Evolutionary conservation across 1,140 invertebrate genomes (phyloP), one percentile per base, ranked within the genome.

Genomic region (Heliconius himera): DNA sequence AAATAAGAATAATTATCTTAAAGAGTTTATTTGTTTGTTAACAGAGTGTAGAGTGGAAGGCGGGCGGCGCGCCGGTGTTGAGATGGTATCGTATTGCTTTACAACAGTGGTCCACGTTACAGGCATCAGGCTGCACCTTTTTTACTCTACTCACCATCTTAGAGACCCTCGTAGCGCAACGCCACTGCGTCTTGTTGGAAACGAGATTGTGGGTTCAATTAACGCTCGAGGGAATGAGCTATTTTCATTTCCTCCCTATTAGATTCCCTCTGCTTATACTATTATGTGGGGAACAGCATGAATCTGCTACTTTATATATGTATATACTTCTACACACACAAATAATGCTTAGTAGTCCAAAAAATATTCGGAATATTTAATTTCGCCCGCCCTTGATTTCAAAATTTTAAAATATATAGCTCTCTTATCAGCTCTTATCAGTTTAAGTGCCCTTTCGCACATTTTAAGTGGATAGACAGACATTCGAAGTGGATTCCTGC

Each of bases 401-500:
- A 26, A 66, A 66, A 66, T 16, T 16, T 29, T 26, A 1, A 66
- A 66, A 66, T 66, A 66, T 26, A 26, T 26, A 5, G 9, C 22
- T 66, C 60, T 66, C 60, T 66, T 66, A 29, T 66, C 60, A 29
- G 3, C 26, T 16, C 60, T 66, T 66, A 66, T 66, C 60, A 66
- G 60, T 66, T 66, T 66, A 66, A 66, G 60, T 66, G 60, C 22
- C 60, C 60, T 66, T 66, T 66, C 60, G 60, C 60, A n/a, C 60
- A 29, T 66, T 60, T 66, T 26, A 66, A 66, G 22, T 66, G 60
- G 60, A 66, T 66, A 66, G 26, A 16, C 60, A 66, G 60, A 66
- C 60, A 11, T 29, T 66, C 60, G 4, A 66, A 66, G 22, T 66
- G 26, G 60, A 66, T 66, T 66, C 60, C 60, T 26, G 60, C 26